Conservation (phyloP, 2,888 invertebrate genomes). For the Anthophora plumipes region DNA sequence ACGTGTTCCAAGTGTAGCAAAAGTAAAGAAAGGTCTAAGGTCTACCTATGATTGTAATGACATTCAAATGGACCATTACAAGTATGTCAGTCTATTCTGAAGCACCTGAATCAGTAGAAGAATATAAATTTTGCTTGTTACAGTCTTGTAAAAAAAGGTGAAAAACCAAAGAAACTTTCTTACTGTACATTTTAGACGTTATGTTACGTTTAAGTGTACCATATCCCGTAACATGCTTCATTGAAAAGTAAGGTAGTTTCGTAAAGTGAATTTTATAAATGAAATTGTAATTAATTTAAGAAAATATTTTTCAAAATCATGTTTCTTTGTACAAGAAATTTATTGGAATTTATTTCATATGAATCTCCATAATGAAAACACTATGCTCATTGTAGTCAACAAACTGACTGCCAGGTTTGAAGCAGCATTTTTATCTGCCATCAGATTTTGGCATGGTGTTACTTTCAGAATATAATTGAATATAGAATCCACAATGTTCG, state of each 20-base stretch:
- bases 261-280: neutral
- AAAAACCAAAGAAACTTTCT: neutral
- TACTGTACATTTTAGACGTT: conserved; percentile 33
- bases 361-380: conserved; percentile 11
- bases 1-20: conserved; percentile 57
- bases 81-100: conserved; percentile 47
- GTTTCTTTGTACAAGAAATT: conserved; percentile 13
- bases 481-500: conserved; percentile 91
- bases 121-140: neutral
- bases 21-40: conserved; percentile 5
- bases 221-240: neutral
- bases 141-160: neutral
- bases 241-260: neutral
- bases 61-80: conserved; percentile 4
- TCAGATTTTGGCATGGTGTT: conserved; percentile 86
- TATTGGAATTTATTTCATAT: conserved; percentile 27
- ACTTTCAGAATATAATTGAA: conserved; percentile 90
- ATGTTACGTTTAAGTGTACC: conserved; percentile 30
- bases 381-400: conserved; percentile 9
- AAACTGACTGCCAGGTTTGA: conserved; percentile 22
- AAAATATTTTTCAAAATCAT: neutral
- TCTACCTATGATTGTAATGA: conserved; percentile 7
- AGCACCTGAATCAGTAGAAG: conserved; percentile 31
- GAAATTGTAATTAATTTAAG: neutral
- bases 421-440: conserved; percentile 12